Percentiles rank a stretch among this genome's conserved stretches.
These are phyloP conservation scores for Mormyrus proboscirostris DNA, from an alignment of 2,797 vertebrate species.

Conservation along the genomic window DNA sequence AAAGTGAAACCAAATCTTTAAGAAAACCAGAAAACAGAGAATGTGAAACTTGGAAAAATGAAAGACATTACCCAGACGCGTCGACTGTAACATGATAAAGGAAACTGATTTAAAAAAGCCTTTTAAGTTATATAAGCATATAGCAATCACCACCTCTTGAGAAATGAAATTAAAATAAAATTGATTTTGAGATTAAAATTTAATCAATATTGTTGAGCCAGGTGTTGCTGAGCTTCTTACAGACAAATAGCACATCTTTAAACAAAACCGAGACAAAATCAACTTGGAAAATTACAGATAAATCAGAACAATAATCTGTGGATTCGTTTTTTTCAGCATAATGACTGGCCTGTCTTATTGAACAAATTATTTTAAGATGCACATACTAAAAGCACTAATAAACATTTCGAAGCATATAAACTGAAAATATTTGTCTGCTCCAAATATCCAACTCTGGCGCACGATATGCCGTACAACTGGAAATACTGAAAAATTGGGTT, in stretches of 20 bases:
- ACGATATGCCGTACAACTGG: neutral
- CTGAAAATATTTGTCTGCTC: neutral
- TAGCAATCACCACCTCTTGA: neutral
- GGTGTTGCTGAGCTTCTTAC: neutral
- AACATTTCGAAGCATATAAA: neutral
- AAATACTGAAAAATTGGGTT: neutral
- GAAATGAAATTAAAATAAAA: neutral
- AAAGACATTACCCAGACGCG: neutral
- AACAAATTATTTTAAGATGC: neutral
- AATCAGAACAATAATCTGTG: neutral
- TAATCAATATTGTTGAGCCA: neutral
- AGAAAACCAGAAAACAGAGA: neutral
- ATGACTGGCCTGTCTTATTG: neutral
- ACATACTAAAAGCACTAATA: neutral
- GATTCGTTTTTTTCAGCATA: neutral
- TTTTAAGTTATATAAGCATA: neutral
- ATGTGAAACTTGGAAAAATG: neutral
- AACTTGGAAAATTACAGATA: neutral
- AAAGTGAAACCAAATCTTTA: neutral
- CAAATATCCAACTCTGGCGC: neutral
- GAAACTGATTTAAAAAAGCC: neutral
- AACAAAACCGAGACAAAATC: neutral
- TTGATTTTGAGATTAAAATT: neutral
- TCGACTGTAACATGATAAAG: neutral
- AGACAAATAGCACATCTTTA: neutral